Evolutionary conservation across 1,140 invertebrate genomes (phyloP), one percentile per base, ranked within the genome.

Genomic region (Drosophila parabipectinata): DNA sequence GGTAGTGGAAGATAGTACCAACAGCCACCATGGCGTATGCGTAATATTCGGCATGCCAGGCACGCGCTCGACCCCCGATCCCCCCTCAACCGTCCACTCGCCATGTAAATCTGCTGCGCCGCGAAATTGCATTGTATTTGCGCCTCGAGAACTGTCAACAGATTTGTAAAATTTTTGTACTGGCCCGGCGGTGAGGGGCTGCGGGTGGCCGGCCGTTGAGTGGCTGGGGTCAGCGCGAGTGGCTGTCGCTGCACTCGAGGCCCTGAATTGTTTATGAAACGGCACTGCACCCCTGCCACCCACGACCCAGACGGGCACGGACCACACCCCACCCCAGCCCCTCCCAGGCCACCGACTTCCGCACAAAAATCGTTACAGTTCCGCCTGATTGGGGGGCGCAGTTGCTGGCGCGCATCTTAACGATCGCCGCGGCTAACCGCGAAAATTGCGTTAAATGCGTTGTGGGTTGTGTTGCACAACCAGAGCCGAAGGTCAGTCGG

Each of bases 61-160:
- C 76, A 83, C 76, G 71, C 76, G 21, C n/a, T 57, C 15, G 7
- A 34, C 6, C 8, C 32, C 7, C 9, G 3, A 4, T 4, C 34
- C 10, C 10, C 34, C 34, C 12, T 37, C 21, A 37, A 4, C 4
- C 12, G 15, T 21, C 48, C 48, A 53, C 21, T 53, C 3, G n/a
- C 5, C 6, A 32, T 34, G 50, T 18, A 53, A 37, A 53, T 21
- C 32, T 34, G 9, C 32, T 37, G 15, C 14, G 12, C 30, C 32
- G 30, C 51, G 18, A 32, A 32, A 53, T 59, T 44, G 15, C 44
- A 61, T 82, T 44, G 15, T 48, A 61, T 82, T 81, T 82, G 79
- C 79, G 78, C 72, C 79, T 71, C 78, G 51, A 60, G 64, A 77
- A 77, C 58, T 79, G 80, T 84, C 81, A 84, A 84, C 66, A 84